A percentile compares a stretch with the other conserved stretches of the same genome.
Evolutionary conservation across 2,797 vertebrate genomes (phyloP).

Genomic region (Basileuterus tristriatus): DNA sequence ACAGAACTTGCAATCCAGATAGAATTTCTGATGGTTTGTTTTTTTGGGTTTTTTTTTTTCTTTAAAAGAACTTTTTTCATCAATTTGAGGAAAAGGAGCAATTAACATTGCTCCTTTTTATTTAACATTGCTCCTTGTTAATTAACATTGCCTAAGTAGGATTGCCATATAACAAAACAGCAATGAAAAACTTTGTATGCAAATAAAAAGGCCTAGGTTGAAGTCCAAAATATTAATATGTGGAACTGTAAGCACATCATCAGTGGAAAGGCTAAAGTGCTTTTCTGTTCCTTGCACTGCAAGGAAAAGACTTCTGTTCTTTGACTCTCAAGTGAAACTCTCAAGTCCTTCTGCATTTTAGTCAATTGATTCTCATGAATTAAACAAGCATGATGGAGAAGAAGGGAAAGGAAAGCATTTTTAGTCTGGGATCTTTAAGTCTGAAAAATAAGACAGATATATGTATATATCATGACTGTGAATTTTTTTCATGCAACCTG

Average conservation of each 20-base stretch:
- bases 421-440: background rate
- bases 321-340: background rate
- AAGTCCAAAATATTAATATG: background rate
- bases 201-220: background rate
- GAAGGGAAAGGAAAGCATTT: background rate
- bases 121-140: background rate
- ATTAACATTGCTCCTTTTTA: background rate
- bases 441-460: background rate
- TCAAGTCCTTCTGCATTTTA: background rate
- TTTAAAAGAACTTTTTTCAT: background rate
- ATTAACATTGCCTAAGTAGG: background rate
- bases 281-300: background rate
- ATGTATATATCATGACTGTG: background rate
- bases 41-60: background rate
- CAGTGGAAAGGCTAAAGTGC: background rate
- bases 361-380: slow-evolving; percentile 16
- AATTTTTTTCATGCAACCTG: slow-evolving; percentile 5
- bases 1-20: background rate
- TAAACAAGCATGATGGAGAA: background rate
- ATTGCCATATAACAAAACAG: background rate
- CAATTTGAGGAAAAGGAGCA: background rate
- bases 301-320: background rate
- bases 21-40: background rate
- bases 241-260: background rate
- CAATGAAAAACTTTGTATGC: background rate